Evolutionary conservation across 1,140 invertebrate species (phyloP).

Genomic region (Goniozus legneri): DNA sequence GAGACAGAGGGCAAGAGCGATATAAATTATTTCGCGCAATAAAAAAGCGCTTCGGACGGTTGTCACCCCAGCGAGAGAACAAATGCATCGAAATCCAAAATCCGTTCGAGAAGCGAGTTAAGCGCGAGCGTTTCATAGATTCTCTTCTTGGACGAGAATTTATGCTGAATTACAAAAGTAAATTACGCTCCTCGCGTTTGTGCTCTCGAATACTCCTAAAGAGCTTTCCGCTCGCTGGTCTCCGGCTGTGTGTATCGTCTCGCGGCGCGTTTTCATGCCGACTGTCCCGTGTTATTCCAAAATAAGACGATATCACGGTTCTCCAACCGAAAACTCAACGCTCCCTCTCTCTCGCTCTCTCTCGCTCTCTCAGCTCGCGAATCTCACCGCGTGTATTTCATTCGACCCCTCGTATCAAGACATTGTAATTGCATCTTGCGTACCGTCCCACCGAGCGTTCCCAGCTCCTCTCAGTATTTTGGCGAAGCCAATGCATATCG

Average conservation of each 20-base stretch:
- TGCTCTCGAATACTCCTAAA: constrained; percentile 10
- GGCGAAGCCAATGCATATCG: constrained; percentile 5
- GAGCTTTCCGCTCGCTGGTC: constrained; percentile 2
- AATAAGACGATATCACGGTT: too few species aligned
- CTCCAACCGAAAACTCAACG: too few species aligned
- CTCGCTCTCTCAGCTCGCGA: background rate
- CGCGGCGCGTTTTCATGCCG: too few species aligned
- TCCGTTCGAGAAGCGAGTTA: constrained; percentile 15
- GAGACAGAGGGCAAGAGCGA: background rate
- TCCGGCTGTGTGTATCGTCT: too few species aligned
- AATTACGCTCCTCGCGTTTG: constrained; percentile 21
- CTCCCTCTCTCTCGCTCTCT: background rate
- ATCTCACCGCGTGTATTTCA: too few species aligned
- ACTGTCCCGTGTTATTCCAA: too few species aligned
- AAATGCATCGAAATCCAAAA: constrained; percentile 21
- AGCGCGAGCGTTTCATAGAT: constrained; percentile 20
- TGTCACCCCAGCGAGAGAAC: too few species aligned
- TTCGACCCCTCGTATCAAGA: too few species aligned
- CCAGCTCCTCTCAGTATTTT: background rate
- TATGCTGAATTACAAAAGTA: constrained; percentile 24
- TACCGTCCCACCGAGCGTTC: constrained; percentile 6
- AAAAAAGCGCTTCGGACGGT: too few species aligned
- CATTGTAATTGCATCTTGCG: constrained; percentile 34
- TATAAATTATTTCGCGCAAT: too few species aligned
- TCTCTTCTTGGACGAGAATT: constrained; percentile 28